Evolutionary conservation across 2,797 vertebrate species (phyloP), one percentile per base, ranked within the genome.

Genomic region (Poeciliopsis gracilis): DNA sequence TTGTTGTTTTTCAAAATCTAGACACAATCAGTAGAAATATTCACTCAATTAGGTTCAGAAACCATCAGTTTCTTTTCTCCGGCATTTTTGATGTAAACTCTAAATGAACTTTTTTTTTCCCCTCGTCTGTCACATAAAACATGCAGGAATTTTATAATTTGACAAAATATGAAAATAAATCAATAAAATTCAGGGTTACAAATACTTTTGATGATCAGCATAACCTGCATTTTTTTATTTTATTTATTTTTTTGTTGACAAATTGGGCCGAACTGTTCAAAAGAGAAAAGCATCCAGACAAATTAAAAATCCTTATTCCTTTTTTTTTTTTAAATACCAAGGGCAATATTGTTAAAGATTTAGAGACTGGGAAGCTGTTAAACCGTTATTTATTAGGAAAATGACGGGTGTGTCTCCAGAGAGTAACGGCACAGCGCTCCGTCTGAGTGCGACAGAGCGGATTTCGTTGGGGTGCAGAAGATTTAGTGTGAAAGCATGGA

Each of bases 401-500:
- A 41, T 38, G 2, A 43, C 4, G 16, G 13, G 49, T 47, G 71
- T 30, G 30, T 76, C 25, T 55, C 20, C 9, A 41, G 12, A 72
- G 33, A 45, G 25, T 45, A 47, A 78, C 16, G 11, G 11, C 7
- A 9, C 1, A 25, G n/a, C 6, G 2, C 43, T 69, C 4, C 3
- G 66, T 73, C 67, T 33, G 9, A 33, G 25, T 41, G 69, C 57
- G 43, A 20, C 20, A 47, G 53, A 49, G 25, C 36, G 61, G 28
- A 49, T 74, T n/a, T 81, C 0, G 72, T 43, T 5, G 43, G 23
- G 45, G 81, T 75, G 75, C 71, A 49, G 55, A 77, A 51, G 79
- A 53, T 83, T 85, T 45, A 77, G 72, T 51, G 43, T 59, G 73
- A 71, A 61, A 61, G n/a, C 53, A 71, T 49, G 45, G 73, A 81